Evolutionary conservation across 2,113 vertebrate species (phyloP).

Genomic region (Electrona antarctica): DNA sequence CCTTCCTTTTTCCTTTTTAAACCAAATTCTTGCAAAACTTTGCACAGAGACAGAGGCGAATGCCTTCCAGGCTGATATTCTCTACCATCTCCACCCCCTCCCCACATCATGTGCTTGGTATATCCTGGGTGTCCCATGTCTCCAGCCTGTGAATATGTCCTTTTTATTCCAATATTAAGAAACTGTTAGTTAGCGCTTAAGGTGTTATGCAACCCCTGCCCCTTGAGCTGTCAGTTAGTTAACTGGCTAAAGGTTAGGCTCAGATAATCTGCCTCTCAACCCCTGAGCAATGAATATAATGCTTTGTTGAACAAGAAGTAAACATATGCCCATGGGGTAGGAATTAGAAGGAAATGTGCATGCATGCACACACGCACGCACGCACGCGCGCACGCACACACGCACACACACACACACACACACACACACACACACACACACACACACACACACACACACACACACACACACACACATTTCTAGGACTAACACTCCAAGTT

Average conservation of each 20-base stretch:
- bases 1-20: constrained; percentile 51
- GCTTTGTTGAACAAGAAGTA: constrained; percentile 87
- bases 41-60: constrained; percentile 28
- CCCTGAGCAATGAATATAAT: constrained; percentile 86
- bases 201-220: constrained; percentile 80
- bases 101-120: not conserved
- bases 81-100: constrained; percentile 18
- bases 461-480: not conserved
- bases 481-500: too few species aligned
- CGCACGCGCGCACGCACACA: constrained; percentile 1
- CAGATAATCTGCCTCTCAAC: constrained; percentile 85
- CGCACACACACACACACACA: not conserved
- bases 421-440: not conserved
- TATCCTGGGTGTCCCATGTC: constrained; percentile 12
- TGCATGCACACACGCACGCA: constrained; percentile 43
- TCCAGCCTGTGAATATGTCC: constrained; percentile 16
- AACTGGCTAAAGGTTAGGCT: constrained; percentile 84
- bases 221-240: constrained; percentile 90
- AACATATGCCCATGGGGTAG: constrained; percentile 85
- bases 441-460: not conserved
- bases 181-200: constrained; percentile 80
- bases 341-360: constrained; percentile 75
- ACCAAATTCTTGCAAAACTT: constrained; percentile 40
- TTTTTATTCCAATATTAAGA: constrained; percentile 69
- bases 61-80: constrained; percentile 28